Conservation (phyloP, 2,888 invertebrate genomes). For the Oligia strigilis region DNA sequence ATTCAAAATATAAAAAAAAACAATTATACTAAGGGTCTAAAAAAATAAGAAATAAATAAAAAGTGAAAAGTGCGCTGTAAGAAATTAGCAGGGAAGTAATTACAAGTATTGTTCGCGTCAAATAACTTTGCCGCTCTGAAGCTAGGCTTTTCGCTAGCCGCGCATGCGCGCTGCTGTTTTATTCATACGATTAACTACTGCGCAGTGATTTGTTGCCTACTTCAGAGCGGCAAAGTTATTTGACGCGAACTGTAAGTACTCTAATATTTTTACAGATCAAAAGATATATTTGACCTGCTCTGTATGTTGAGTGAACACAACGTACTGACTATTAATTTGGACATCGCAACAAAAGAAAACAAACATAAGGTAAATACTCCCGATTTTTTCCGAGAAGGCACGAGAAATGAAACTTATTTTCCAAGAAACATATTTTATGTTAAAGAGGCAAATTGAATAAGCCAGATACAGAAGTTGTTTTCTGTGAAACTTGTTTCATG, state of each 20-base stretch:
- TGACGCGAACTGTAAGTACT: not conserved
- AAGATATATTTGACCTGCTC: constrained; percentile 78
- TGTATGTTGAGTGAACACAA: constrained; percentile 77
- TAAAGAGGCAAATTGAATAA: not conserved
- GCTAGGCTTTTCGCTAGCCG: no score
- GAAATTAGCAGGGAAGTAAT: not conserved
- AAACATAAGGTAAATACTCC: constrained; percentile 77
- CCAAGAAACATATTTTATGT: not conserved
- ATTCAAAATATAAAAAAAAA: no score
- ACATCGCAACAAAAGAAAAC: constrained; percentile 76
- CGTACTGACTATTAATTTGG: constrained; percentile 82
- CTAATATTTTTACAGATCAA: constrained; percentile 71
- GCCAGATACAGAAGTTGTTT: not conserved
- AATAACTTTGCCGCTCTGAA: no score
- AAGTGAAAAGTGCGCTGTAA: no score
- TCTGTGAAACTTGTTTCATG: not conserved
- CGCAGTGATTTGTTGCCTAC: no score
- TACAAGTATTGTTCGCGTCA: no score
- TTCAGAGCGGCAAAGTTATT: no score
- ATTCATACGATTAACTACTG: no score
- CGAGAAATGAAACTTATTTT: not conserved
- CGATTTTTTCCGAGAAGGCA: not conserved
- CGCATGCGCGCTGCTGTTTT: no score
- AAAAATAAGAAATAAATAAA: no score
- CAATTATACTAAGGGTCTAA: no score